Conservation (phyloP, 2,113 vertebrate genomes). For the Barnardius zonarius region DNA sequence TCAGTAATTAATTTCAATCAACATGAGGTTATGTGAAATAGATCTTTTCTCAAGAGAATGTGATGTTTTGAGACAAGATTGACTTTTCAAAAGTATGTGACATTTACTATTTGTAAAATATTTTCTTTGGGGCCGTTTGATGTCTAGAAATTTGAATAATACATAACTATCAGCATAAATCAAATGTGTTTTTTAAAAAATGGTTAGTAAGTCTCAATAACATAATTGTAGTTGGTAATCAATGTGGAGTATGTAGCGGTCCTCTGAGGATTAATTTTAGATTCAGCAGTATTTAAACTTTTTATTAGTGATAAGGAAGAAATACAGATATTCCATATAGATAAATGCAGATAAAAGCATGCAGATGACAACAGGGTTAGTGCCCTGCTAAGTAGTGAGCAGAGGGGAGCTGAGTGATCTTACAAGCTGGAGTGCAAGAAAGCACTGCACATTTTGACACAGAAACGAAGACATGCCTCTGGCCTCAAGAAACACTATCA, state of each 20-base stretch:
- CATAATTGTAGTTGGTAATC: not conserved
- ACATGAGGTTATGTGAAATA: not conserved
- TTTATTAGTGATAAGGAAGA: not conserved
- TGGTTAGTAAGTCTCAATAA: not conserved
- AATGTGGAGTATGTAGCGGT: not conserved
- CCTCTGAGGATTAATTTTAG: not conserved
- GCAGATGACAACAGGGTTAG: not conserved
- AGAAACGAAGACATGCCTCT: not conserved
- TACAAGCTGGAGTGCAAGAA: not conserved
- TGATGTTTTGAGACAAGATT: not conserved
- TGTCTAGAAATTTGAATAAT: not conserved
- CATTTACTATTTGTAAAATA: not conserved
- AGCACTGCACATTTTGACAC: not conserved
- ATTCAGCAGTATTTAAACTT: constrained; percentile 26
- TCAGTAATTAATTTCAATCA: not conserved
- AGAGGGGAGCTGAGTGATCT: not conserved
- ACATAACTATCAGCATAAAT: not conserved
- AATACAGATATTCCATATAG: not conserved
- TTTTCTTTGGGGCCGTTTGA: not conserved
- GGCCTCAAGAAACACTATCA: not conserved
- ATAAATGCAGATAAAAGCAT: not conserved
- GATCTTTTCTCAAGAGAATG: not conserved
- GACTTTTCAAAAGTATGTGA: not conserved
- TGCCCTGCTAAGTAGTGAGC: not conserved
- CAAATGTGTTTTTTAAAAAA: not conserved